These are phyloP conservation scores for Coregonus suidteri DNA, from an alignment of 2,797 vertebrate species.

Conservation along the genomic window DNA sequence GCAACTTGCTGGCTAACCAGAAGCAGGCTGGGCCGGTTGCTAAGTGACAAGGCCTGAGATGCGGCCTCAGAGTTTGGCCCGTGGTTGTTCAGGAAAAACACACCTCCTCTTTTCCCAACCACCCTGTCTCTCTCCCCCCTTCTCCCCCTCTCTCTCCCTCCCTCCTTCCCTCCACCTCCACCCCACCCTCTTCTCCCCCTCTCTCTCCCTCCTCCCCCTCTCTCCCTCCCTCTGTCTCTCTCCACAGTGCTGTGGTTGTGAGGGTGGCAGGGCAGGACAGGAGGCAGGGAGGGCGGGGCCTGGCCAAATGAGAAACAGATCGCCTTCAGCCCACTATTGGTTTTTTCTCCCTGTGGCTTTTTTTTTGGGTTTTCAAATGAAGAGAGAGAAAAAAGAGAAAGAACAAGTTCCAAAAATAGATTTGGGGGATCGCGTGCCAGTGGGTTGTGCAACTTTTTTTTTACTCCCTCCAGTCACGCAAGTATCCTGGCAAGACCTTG, in stretches of 20 bases:
- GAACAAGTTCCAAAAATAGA: conserved; percentile 81
- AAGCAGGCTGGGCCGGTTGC: conserved; percentile 76
- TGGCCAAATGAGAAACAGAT: conserved; percentile 84
- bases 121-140: conserved; percentile 13
- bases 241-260: conserved; percentile 70
- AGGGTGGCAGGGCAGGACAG: conserved; percentile 74
- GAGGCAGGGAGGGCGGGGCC: conserved; percentile 53
- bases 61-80: conserved; percentile 71
- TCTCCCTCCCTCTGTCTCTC: conserved; percentile 20
- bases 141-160: conserved; percentile 31
- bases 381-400: conserved; percentile 48
- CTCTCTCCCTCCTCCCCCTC: background rate
- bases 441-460: conserved; percentile 76
- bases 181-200: conserved; percentile 7
- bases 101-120: conserved; percentile 40
- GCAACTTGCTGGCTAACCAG: conserved; percentile 76
- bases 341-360: conserved; percentile 77
- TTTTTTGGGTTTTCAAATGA: conserved; percentile 73
- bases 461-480: conserved; percentile 82
- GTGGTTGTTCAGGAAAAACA: conserved; percentile 74
- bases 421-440: conserved; percentile 80
- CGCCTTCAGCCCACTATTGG: conserved; percentile 76
- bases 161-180: background rate
- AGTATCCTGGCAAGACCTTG: conserved; percentile 78
- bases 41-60: conserved; percentile 77